These are phyloP conservation scores for Dasypus novemcinctus DNA, from an alignment of 2,113 vertebrate genomes.

Conservation along the genomic window DNA sequence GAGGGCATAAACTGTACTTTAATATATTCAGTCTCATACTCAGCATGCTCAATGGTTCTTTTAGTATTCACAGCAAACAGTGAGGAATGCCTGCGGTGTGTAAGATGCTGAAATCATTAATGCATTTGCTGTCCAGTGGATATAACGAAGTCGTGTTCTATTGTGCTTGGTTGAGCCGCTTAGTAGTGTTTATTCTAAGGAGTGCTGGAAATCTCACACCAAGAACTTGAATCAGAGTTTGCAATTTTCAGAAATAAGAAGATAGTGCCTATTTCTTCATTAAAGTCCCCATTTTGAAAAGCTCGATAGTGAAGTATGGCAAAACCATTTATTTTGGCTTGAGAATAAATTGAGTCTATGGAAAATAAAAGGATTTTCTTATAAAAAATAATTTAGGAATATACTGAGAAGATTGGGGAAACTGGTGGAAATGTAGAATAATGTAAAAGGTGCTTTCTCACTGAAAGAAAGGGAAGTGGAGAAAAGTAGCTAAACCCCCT, in stretches of 20 bases:
- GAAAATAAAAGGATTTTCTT: neutral
- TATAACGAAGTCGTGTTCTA: neutral
- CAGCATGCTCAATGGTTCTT: neutral
- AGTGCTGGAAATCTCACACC: neutral
- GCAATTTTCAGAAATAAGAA: neutral
- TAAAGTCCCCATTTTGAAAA: neutral
- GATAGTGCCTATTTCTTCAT: neutral
- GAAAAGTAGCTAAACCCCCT: neutral
- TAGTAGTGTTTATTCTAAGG: neutral
- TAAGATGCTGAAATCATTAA: neutral
- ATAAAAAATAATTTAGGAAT: neutral
- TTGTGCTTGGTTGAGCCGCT: neutral
- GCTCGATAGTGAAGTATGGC: neutral
- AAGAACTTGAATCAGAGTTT: neutral
- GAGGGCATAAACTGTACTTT: conserved; percentile 34
- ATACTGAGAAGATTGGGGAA: neutral
- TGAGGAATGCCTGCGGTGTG: neutral
- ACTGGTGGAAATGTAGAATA: neutral
- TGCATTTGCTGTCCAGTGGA: neutral
- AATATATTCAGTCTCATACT: neutral
- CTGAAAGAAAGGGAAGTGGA: neutral
- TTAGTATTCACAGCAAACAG: neutral
- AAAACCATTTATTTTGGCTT: conserved; percentile 1
- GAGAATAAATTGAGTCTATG: neutral
- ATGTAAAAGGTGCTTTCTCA: neutral